phyloP scores from a whole-genome alignment of 2,797 vertebrate genomes.

The Tympanoctomys barrerae region DNA sequence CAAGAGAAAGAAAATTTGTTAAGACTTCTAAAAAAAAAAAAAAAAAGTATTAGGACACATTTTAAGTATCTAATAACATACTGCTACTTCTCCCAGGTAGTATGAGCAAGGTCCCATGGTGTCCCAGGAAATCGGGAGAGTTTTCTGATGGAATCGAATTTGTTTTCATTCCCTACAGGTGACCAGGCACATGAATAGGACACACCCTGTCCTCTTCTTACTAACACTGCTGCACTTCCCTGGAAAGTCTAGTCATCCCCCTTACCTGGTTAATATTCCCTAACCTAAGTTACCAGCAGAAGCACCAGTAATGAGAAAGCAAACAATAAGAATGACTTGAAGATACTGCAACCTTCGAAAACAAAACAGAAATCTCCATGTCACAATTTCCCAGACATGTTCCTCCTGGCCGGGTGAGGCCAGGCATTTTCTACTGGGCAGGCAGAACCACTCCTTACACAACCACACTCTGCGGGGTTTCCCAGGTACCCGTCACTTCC shows the following conservation, averaged over 20 bases:
- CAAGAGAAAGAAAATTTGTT: background rate
- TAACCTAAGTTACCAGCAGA: background rate
- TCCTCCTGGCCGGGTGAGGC: slow-evolving; percentile 46
- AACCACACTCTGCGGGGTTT: slow-evolving; percentile 65
- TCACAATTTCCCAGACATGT: slow-evolving; percentile 63
- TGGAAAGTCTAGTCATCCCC: background rate
- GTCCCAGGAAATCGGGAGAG: background rate
- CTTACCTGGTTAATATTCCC: background rate
- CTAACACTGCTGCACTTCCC: background rate
- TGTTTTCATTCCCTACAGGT: background rate
- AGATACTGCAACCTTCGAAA: slow-evolving; percentile 7
- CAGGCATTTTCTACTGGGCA: slow-evolving; percentile 50
- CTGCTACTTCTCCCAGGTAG: background rate
- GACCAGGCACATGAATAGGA: background rate
- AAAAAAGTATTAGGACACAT: background rate
- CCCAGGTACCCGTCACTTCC: slow-evolving; percentile 75
- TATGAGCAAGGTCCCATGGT: background rate
- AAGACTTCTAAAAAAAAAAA: background rate
- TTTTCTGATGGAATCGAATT: slow-evolving; percentile 43
- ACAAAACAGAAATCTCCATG: slow-evolving; percentile 72
- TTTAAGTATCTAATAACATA: slow-evolving; percentile 7
- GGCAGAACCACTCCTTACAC: slow-evolving; percentile 68
- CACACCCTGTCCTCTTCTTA: background rate
- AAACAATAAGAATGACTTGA: slow-evolving; percentile 50
- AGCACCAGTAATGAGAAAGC: background rate